Evolutionary conservation across 1,140 invertebrate species (phyloP), one percentile per base, ranked within the genome.

Genomic region (Drosophila ohnishii): DNA sequence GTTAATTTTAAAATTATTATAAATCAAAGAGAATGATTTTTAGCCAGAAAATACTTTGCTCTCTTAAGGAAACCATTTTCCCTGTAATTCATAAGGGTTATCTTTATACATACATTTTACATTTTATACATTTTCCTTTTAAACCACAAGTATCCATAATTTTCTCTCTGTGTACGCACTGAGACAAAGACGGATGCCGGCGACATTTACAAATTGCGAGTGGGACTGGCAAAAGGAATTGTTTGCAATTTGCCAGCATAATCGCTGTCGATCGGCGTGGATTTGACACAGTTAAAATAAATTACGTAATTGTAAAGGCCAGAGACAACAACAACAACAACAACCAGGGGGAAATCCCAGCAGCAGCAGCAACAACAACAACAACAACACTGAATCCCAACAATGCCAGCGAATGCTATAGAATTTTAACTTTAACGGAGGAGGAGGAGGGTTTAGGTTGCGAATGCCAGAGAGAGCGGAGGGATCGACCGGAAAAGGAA

Each of bases 211-310:
- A 88, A 88, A 88, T 88, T 88, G 80, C 84, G 73, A 64, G 9
- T 47, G 44, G 57, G 60, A 39, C 42, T 50, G 45, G 73, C 37
- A 19, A 63, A 69, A 83, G 83, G 72, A 83, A 86, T 88, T 82
- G 83, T 77, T 77, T 79, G 83, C 83, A 86, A 86, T 86, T 86
- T 86, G 83, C 83, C 84, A 84, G 80, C 76, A 88, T 87, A 88
- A 88, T 88, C 84, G 84, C 70, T 80, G 84, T 84, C 77, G 84
- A 88, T 88, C 85, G 84, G 77, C 80, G 77, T 84, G 84, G 80
- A 88, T 88, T 88, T 88, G 84, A 88, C 84, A 88, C 84, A 88
- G 84, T 88, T 88, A 88, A 88, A 87, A 87, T 88, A 87, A 87
- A 87, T 87, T 87, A 88, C 84, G 84, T 88, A 88, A 87, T 87